Percentiles rank a stretch among this genome's conserved stretches.
phyloP scores from a whole-genome alignment of 2,888 invertebrate genomes.

The Pristionchus mayeri region DNA sequence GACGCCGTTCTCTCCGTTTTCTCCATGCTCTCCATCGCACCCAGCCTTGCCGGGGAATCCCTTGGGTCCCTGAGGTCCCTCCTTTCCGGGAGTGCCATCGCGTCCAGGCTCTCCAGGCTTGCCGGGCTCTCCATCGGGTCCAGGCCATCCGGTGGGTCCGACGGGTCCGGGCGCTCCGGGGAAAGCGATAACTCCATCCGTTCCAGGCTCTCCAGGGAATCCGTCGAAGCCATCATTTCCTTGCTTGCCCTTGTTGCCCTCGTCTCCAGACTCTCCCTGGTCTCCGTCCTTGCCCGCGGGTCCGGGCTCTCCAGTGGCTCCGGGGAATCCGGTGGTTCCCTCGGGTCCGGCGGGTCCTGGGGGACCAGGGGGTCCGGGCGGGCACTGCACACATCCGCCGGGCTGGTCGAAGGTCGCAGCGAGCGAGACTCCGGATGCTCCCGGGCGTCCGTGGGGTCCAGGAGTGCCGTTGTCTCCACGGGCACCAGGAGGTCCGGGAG shows the following conservation, averaged over 20 bases:
- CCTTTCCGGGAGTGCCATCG: conserved; percentile 54
- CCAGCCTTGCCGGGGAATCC: conserved; percentile 51
- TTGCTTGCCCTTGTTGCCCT: conserved; percentile 56
- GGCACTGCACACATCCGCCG: conserved; percentile 48
- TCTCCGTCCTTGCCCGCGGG: neutral
- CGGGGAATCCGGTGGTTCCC: conserved; percentile 36
- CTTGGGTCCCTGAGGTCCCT: conserved; percentile 46
- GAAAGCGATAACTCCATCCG: neutral
- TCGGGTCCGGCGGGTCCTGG: neutral
- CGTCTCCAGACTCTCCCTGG: conserved; percentile 56
- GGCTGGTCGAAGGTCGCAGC: conserved; percentile 34
- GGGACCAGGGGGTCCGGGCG: conserved; percentile 44
- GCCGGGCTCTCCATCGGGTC: conserved; percentile 23
- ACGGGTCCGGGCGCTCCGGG: neutral
- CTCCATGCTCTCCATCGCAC: conserved; percentile 58
- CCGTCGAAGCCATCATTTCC: conserved; percentile 52
- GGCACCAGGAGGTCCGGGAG: conserved; percentile 45
- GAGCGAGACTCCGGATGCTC: conserved; percentile 39
- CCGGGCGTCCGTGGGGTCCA: conserved; percentile 38
- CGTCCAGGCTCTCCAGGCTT: conserved; percentile 55
- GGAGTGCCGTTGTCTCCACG: neutral
- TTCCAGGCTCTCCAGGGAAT: conserved; percentile 50
- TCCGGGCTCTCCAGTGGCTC: neutral
- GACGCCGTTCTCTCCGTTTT: conserved; percentile 52
- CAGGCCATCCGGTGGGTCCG: neutral